Percentiles rank a stretch among this genome's conserved stretches.
Conservation (phyloP, 2,888 invertebrate genomes). For the Tortrix viridana region DNA sequence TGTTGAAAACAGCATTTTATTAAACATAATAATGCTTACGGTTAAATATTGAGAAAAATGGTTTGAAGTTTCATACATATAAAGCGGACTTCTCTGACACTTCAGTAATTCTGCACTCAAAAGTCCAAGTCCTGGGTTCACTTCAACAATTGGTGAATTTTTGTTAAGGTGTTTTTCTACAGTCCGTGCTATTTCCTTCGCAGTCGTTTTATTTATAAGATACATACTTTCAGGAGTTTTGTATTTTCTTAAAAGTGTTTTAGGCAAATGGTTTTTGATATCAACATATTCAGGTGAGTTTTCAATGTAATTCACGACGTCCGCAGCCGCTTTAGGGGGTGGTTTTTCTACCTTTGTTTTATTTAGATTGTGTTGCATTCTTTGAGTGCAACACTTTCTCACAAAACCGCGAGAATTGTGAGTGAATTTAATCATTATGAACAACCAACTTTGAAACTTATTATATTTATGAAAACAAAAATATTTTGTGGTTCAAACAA, state of each 20-base stretch:
- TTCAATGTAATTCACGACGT: constrained; percentile 67
- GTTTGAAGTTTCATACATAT: constrained; percentile 84
- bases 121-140: constrained; percentile 88
- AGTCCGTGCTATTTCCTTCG: constrained; percentile 63
- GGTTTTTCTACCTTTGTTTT: constrained; percentile 55
- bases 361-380: constrained; percentile 60
- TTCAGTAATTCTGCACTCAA: constrained; percentile 85
- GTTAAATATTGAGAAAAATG: constrained; percentile 76
- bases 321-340: constrained; percentile 57
- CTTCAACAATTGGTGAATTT: constrained; percentile 83
- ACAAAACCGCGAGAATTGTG: constrained; percentile 5
- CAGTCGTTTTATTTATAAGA: constrained; percentile 69
- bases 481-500: background rate
- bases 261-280: constrained; percentile 65
- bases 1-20: constrained; percentile 3
- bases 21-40: constrained; percentile 54
- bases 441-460: background rate
- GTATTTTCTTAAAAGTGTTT: constrained; percentile 65
- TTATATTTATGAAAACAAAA: constrained; percentile 2
- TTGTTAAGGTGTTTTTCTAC: constrained; percentile 60
- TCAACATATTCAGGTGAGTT: constrained; percentile 58
- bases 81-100: constrained; percentile 74
- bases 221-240: constrained; percentile 71
- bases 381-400: constrained; percentile 42
- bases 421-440: constrained; percentile 20